Evolutionary conservation across 2,797 vertebrate species (phyloP).

Genomic region (Sebastes hubbsi): DNA sequence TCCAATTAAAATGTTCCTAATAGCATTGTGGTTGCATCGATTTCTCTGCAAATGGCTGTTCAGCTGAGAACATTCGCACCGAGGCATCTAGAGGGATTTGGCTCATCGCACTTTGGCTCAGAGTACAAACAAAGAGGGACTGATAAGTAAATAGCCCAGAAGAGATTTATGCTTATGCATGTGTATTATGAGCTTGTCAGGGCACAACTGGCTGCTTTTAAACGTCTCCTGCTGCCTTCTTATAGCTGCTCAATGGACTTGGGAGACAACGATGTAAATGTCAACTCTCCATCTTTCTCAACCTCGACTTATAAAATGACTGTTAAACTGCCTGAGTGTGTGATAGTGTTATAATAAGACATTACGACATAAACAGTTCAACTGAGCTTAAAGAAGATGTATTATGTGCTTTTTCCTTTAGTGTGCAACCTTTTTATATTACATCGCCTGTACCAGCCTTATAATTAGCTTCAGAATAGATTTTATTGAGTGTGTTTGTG

Average conservation of each 20-base stretch:
- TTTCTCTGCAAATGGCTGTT: conserved; percentile 60
- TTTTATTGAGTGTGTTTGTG: too few species aligned
- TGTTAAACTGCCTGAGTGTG: neutral
- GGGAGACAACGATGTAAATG: conserved; percentile 19
- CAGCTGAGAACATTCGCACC: conserved; percentile 36
- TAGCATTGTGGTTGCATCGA: conserved; percentile 54
- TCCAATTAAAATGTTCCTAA: conserved; percentile 78
- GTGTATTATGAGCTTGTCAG: conserved; percentile 18
- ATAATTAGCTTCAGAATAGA: too few species aligned
- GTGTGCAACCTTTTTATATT: too few species aligned
- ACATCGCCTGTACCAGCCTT: too few species aligned
- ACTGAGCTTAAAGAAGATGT: neutral
- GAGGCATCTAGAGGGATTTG: conserved; percentile 47
- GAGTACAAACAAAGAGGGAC: conserved; percentile 55
- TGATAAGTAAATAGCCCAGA: conserved; percentile 61
- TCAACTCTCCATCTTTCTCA: neutral
- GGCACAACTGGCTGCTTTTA: conserved; percentile 24
- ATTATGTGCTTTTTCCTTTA: neutral
- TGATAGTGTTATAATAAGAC: neutral
- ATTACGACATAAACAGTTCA: neutral
- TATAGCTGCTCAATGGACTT: conserved; percentile 20
- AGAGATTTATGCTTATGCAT: conserved; percentile 47
- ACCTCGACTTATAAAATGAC: neutral
- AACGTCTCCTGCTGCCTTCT: conserved; percentile 8
- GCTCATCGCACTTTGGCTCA: conserved; percentile 45